Evolutionary conservation across 2,888 invertebrate species (phyloP).

Genomic region (Parelbella ahira): DNA sequence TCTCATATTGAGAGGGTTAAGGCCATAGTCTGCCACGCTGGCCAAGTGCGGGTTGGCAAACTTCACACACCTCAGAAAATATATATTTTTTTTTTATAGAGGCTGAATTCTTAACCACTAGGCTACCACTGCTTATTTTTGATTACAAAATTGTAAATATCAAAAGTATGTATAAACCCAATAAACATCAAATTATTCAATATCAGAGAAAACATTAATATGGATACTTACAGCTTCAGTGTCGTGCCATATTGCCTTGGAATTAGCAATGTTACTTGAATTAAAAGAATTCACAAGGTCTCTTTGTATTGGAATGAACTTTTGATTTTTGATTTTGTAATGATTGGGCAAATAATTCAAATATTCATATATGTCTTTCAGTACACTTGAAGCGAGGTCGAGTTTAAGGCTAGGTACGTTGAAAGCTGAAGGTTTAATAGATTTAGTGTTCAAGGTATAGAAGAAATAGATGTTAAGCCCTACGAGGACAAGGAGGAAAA

Average conservation of each 20-base stretch:
- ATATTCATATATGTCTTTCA: conserved; percentile 61
- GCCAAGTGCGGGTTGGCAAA: too few species aligned
- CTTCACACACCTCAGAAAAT: too few species aligned
- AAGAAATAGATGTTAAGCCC: conserved; percentile 69
- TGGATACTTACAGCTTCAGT: conserved; percentile 53
- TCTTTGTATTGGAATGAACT: conserved; percentile 49
- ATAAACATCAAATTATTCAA: too few species aligned
- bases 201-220: too few species aligned
- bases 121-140: too few species aligned
- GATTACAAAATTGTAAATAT: too few species aligned
- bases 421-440: conserved; percentile 42
- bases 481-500: conserved; percentile 63
- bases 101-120: too few species aligned
- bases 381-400: conserved; percentile 46
- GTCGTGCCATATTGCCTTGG: conserved; percentile 48
- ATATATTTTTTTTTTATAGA: too few species aligned
- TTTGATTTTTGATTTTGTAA: conserved; percentile 56
- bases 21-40: too few species aligned
- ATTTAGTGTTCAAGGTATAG: conserved; percentile 55
- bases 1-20: too few species aligned
- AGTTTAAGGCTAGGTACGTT: conserved; percentile 49
- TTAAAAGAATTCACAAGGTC: conserved; percentile 58
- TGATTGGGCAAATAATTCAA: conserved; percentile 62
- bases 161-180: too few species aligned
- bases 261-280: conserved; percentile 45